Evolutionary conservation across 2,888 invertebrate species (phyloP).

Genomic region (Caprella mutica): DNA sequence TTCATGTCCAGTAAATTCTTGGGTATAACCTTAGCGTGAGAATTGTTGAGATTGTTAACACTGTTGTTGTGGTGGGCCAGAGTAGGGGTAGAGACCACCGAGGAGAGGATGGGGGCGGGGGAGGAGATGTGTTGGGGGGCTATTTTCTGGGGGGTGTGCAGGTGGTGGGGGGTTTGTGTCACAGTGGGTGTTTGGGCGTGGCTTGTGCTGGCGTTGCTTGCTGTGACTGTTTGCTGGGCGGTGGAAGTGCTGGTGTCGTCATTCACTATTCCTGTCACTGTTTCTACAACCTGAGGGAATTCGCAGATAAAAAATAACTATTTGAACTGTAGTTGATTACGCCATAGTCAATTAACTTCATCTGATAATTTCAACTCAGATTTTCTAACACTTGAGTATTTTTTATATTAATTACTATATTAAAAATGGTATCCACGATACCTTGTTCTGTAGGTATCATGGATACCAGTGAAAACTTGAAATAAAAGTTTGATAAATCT

Average conservation of each 20-base stretch:
- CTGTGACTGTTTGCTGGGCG: slow-evolving; percentile 1
- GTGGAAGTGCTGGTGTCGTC: slow-evolving; percentile 33
- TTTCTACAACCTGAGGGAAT: slow-evolving; percentile 71
- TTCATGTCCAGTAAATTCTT: slow-evolving; percentile 8
- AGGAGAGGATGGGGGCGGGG: background rate
- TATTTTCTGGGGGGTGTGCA: background rate
- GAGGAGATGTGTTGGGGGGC: background rate
- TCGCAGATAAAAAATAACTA: too few relatives aligned
- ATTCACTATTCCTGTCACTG: slow-evolving; percentile 40
- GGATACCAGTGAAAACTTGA: too few relatives aligned
- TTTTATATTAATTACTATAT: too few relatives aligned
- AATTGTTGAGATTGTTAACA: background rate
- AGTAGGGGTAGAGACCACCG: slow-evolving; percentile 8
- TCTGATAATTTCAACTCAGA: too few relatives aligned
- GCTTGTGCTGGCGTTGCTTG: background rate
- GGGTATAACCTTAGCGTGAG: background rate
- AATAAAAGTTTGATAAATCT: too few relatives aligned
- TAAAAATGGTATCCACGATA: too few relatives aligned
- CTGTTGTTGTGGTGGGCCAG: slow-evolving; percentile 4
- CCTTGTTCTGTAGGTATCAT: too few relatives aligned
- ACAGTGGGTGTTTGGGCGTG: background rate
- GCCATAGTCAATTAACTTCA: too few relatives aligned
- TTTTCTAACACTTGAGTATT: too few relatives aligned
- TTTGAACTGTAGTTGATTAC: too few relatives aligned
- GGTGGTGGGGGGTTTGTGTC: background rate